phyloP scores from a whole-genome alignment of 1,140 invertebrate genomes.

The Caenorhabditis briggsae region DNA sequence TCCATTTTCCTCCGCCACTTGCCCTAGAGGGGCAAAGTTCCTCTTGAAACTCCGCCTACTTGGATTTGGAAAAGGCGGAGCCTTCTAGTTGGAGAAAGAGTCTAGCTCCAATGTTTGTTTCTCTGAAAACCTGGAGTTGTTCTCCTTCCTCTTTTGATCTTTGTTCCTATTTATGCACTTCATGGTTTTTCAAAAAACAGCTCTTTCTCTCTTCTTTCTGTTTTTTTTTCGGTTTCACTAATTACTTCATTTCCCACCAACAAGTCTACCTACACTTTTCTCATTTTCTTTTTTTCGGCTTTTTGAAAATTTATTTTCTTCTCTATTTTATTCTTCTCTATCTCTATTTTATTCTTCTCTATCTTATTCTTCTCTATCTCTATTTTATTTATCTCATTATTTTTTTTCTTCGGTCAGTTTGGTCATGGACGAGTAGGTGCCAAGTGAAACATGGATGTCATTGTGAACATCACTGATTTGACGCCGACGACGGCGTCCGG shows the following conservation, averaged over 20 bases:
- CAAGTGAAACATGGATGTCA: slow-evolving; percentile 46
- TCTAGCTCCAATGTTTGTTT: slow-evolving; percentile 14
- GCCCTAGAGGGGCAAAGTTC: not conserved
- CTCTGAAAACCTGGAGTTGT: not conserved
- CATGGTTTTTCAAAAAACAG: not conserved
- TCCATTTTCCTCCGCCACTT: not conserved
- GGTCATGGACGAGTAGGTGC: slow-evolving; percentile 46
- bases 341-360: not conserved
- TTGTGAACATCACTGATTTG: slow-evolving; percentile 35
- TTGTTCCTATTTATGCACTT: slow-evolving; percentile 37
- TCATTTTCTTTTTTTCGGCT: not conserved
- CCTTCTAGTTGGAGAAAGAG: not conserved
- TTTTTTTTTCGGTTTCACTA: not conserved
- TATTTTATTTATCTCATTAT: not conserved
- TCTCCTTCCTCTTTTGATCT: not conserved
- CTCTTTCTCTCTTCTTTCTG: not conserved
- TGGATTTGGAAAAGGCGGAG: slow-evolving; percentile 26
- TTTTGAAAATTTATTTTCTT: not conserved
- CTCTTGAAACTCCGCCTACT: not conserved
- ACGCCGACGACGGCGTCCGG: slow-evolving; percentile 5
- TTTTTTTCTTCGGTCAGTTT: not conserved
- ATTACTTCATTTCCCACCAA: not conserved
- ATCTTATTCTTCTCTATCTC: too few species aligned
- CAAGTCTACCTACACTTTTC: slow-evolving; percentile 22
- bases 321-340: too few species aligned